Base-by-base conservation (phyloP, 2,797 vertebrate genomes). In the Bradypodion pumilum region DNA sequence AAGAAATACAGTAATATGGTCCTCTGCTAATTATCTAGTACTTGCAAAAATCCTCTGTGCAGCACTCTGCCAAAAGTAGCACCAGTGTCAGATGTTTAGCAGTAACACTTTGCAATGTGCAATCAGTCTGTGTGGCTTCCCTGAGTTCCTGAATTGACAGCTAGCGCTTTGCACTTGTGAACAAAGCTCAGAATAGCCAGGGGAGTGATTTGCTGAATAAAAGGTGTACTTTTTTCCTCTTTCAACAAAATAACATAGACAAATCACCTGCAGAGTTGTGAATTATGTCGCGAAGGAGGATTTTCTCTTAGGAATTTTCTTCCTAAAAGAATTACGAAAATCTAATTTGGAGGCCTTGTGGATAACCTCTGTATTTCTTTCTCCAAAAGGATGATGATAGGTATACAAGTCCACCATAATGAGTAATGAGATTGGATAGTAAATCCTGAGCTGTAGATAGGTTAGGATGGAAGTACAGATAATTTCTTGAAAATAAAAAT, bases 141-240 rank as follows among this genome's bases (percentile, higher is more conserved):
- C 70, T 76, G 37, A 35, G 74, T 19, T 78, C 12, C 10, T 84
- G 49, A 7, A 42, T 23, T 75, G 46, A 56, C 10, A 70, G 60
- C 44, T 74, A 82, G 73, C 46, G 74, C 60, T 68, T 66, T 82
- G 46, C 44, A 73, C 75, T 46, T 82, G 68, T 74, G 68, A 86
- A 82, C 9, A 12, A 60, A 86, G 19, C 35, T 21, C 1, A 29
- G 27, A 35, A 27, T 63, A 77, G 60, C 68, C 35, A 59, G 29
- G 69, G 32, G 40, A 73, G 8, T 23, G 7, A n/a, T 15, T 35
- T 72, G 76, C 60, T 78, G 25, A 49, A 29, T 59, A 49, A 2
- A 25, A 52, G 3, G 59, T 70, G 3, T n/a, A 29, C 27, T 15
- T 66, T 9, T 10, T 3, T 15, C 23, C 74, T 42, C 29, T 42